Conservation (phyloP, 35 echinoderm and acorn worm genomes). For the Acanthaster planci region DNA sequence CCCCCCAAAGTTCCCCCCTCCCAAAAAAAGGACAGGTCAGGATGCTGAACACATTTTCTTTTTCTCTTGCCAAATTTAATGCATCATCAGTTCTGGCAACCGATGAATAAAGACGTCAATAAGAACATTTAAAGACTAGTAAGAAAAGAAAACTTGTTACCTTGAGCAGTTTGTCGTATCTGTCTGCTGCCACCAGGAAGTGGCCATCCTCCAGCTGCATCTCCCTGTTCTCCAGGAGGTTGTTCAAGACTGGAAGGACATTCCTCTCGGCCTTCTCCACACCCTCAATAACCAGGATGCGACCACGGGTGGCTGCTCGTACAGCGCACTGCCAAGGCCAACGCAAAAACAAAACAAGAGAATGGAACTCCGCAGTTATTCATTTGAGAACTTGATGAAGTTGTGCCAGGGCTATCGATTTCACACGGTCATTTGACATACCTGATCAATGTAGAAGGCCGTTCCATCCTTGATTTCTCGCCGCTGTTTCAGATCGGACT, state of each 20-base stretch:
- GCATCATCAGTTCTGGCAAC: too few relatives aligned
- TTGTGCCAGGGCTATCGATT: not conserved
- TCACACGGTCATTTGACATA: not conserved
- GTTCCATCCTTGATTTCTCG: constrained; percentile 85
- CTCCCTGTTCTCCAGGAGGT: constrained; percentile 93
- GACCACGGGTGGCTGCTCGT: constrained; percentile 77
- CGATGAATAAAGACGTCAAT: too few relatives aligned
- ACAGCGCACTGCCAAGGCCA: constrained; percentile 84
- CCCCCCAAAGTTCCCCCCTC: too few relatives aligned
- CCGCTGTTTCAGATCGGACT: constrained; percentile 93
- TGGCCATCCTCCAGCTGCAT: constrained; percentile 96
- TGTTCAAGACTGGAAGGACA: constrained; percentile 92
- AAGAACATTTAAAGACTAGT: not conserved
- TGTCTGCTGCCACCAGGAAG: constrained; percentile 84
- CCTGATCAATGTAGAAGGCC: constrained; percentile 98
- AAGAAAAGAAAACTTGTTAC: constrained; percentile 18
- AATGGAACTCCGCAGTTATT: too few relatives aligned
- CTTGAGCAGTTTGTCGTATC: constrained; percentile 95
- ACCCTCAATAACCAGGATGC: constrained; percentile 86
- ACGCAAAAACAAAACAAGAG: too few relatives aligned
- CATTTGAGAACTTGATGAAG: not conserved
- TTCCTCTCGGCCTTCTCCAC: constrained; percentile 97
- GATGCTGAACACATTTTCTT: too few relatives aligned
- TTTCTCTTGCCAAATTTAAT: too few relatives aligned
- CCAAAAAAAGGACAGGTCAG: too few relatives aligned